A percentile compares a stretch with the other conserved stretches of the same genome.
These are phyloP conservation scores for Coptotermes formosanus DNA, from an alignment of 1,140 invertebrate genomes.

Conservation along the genomic window DNA sequence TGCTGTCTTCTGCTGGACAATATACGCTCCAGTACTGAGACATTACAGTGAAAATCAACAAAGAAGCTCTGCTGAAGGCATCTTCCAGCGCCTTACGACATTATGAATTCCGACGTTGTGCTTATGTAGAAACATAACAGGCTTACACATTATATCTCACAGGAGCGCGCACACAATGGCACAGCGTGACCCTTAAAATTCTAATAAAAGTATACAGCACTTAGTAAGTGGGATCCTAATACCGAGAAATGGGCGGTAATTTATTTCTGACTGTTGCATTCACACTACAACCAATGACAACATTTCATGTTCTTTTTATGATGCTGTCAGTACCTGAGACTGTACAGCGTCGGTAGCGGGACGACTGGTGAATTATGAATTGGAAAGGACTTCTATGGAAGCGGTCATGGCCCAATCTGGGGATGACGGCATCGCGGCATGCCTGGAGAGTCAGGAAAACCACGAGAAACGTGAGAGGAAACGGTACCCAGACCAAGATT, in stretches of 20 bases:
- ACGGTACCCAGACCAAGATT: too few relatives aligned
- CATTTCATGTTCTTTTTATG: too few relatives aligned
- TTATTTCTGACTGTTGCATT: background rate
- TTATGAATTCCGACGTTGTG: background rate
- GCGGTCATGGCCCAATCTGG: too few relatives aligned
- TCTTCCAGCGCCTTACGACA: background rate
- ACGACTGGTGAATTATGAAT: too few relatives aligned
- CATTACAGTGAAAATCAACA: background rate
- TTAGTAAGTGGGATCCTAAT: background rate
- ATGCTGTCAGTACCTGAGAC: too few relatives aligned
- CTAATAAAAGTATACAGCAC: background rate
- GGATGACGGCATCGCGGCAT: too few relatives aligned
- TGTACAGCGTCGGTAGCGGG: too few relatives aligned
- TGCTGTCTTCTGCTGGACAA: background rate
- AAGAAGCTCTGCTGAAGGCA: background rate
- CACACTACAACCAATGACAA: background rate
- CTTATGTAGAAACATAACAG: background rate
- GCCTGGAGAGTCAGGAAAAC: too few relatives aligned
- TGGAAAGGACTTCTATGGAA: too few relatives aligned
- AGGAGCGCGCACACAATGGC: background rate
- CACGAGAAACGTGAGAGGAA: too few relatives aligned
- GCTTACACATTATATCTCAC: background rate
- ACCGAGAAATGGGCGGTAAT: background rate
- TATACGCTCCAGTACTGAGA: background rate
- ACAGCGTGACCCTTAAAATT: background rate